Conservation (phyloP, 2,888 invertebrate genomes). For the Apoda limacodes region DNA sequence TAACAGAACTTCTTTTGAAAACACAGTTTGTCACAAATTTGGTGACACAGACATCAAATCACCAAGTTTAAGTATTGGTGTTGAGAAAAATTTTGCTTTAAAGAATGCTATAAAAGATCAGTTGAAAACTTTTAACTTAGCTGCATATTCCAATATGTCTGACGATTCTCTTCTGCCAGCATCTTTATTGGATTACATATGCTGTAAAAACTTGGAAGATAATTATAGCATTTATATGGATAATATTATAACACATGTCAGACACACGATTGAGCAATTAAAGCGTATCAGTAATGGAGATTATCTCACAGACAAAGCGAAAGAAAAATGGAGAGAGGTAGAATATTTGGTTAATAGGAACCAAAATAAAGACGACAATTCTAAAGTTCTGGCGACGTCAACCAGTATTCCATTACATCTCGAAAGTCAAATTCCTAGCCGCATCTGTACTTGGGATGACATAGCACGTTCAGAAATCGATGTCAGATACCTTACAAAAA, state of each 20-base stretch:
- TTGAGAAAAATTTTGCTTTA: conserved; percentile 34
- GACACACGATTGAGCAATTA: conserved; percentile 54
- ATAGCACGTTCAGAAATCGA: conserved; percentile 53
- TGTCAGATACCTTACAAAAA: conserved; percentile 43
- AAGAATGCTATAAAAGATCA: conserved; percentile 42
- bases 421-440: conserved; percentile 29
- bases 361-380: conserved; percentile 19
- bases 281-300: conserved; percentile 61
- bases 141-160: conserved; percentile 25
- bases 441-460: conserved; percentile 38
- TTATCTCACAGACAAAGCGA: conserved; percentile 51
- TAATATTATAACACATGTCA: conserved; percentile 48
- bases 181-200: conserved; percentile 50
- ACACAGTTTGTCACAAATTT: conserved; percentile 44
- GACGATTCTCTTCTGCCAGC: conserved; percentile 34
- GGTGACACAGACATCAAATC: conserved; percentile 37
- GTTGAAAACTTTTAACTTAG: conserved; percentile 28
- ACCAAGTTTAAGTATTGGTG: conserved; percentile 27
- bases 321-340: conserved; percentile 49
- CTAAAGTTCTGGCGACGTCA: conserved; percentile 36
- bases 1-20: conserved; percentile 31
- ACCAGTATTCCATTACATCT: conserved; percentile 43
- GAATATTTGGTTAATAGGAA: conserved; percentile 15
- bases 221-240: conserved; percentile 58
- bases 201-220: conserved; percentile 48